Percentiles rank a stretch among this genome's conserved stretches.
phyloP scores from a whole-genome alignment of 2,888 invertebrate genomes.

The Heliconius hortense region DNA sequence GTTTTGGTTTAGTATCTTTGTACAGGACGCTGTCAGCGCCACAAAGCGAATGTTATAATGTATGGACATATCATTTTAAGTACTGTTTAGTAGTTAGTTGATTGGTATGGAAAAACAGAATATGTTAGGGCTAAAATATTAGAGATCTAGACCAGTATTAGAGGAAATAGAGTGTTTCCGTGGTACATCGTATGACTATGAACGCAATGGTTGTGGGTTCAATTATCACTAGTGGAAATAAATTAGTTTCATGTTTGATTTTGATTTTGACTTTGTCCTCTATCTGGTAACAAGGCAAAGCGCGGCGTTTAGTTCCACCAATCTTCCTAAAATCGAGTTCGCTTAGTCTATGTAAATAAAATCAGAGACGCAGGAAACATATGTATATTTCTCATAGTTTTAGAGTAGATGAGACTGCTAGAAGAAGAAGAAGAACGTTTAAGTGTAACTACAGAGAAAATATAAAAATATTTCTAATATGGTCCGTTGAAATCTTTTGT shows the following conservation, averaged over 20 bases:
- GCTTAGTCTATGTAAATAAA: too few relatives aligned
- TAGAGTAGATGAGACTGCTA: not conserved
- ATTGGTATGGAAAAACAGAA: not conserved
- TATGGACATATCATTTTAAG: not conserved
- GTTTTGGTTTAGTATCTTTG: conserved; percentile 36
- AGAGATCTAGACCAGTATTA: too few relatives aligned
- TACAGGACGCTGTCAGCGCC: conserved; percentile 27
- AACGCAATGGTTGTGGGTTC: not conserved
- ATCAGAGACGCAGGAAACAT: too few relatives aligned
- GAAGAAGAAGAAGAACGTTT: too few relatives aligned
- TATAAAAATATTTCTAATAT: not conserved
- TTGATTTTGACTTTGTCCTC: too few relatives aligned
- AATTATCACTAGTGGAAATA: not conserved
- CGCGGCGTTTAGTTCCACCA: not conserved
- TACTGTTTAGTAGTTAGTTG: not conserved
- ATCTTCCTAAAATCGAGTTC: not conserved
- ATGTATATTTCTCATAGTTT: not conserved
- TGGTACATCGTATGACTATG: too few relatives aligned
- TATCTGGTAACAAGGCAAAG: not conserved
- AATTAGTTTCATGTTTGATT: not conserved
- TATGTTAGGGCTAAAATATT: not conserved
- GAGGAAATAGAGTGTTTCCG: too few relatives aligned
- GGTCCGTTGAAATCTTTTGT: not conserved
- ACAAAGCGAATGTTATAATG: conserved; percentile 26
- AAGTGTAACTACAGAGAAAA: not conserved